Conservation (phyloP, 2,797 vertebrate species). For the Streptopelia turtur region DNA sequence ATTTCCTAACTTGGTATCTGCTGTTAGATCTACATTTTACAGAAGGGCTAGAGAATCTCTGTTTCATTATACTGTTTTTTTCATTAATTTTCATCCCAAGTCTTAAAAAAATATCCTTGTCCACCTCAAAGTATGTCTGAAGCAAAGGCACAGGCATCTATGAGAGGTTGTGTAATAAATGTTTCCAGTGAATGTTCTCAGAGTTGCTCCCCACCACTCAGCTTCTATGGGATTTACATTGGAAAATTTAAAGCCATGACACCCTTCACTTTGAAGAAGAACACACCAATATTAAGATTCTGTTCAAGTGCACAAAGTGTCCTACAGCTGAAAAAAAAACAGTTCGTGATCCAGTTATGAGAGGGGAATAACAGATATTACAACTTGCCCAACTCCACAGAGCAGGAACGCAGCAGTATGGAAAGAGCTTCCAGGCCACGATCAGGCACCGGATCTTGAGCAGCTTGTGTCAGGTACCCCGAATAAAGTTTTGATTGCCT, state of each 20-base stretch:
- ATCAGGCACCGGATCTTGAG: background rate
- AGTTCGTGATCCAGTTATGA: fast-evolving
- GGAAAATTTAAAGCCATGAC: background rate
- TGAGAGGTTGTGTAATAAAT: background rate
- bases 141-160: background rate
- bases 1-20: background rate
- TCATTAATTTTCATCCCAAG: background rate
- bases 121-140: background rate
- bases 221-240: background rate
- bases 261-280: background rate
- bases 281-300: background rate
- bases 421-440: background rate
- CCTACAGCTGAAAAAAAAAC: conserved; percentile 11
- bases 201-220: background rate
- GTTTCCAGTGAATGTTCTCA: background rate
- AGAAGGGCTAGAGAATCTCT: background rate
- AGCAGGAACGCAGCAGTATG: background rate
- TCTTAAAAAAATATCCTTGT: background rate
- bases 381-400: background rate
- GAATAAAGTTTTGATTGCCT: background rate
- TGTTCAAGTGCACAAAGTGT: background rate
- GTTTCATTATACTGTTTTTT: background rate
- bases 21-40: background rate
- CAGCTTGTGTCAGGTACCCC: background rate
- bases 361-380: background rate